Percentiles rank a stretch among this genome's conserved stretches.
phyloP scores from a whole-genome alignment of 2,888 invertebrate species.

The Capitulum mitella region DNA sequence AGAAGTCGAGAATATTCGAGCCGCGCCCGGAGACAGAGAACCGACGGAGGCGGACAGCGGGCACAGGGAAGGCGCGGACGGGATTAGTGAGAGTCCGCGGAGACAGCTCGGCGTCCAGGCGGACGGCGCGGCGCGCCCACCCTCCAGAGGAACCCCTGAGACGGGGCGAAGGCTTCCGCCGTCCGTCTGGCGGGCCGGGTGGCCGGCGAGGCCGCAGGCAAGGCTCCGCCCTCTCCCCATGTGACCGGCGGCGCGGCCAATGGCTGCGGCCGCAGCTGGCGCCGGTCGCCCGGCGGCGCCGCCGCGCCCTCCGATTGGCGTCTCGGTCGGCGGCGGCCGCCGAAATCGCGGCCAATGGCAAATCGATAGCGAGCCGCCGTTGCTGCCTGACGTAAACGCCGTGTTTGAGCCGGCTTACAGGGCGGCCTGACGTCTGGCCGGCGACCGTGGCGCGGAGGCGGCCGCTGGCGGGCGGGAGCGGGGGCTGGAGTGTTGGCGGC shows the following conservation, averaged over 20 bases:
- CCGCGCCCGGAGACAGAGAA: no score
- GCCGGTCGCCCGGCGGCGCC: not conserved
- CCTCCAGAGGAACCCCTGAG: not conserved
- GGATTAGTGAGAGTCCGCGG: no score
- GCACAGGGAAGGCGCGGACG: no score
- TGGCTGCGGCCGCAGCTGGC: not conserved
- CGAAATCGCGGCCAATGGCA: constrained; percentile 8
- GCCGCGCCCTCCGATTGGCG: not conserved
- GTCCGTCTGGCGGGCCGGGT: not conserved
- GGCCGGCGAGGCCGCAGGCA: not conserved
- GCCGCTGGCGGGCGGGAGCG: not conserved
- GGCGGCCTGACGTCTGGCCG: not conserved
- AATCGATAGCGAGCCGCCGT: not conserved
- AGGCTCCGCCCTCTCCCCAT: constrained; percentile 23
- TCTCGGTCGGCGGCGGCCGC: no score
- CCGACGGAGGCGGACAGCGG: no score
- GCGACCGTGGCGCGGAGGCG: not conserved
- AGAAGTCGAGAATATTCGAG: no score
- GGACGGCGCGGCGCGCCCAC: no score
- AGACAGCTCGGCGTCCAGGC: no score
- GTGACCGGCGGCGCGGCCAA: not conserved
- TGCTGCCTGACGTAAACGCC: not conserved
- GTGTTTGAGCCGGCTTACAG: not conserved
- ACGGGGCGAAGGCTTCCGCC: not conserved
- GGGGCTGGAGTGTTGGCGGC: not conserved